Evolutionary conservation across 2,888 invertebrate species (phyloP).

Genomic region (Cordylochernes scorpioides): DNA sequence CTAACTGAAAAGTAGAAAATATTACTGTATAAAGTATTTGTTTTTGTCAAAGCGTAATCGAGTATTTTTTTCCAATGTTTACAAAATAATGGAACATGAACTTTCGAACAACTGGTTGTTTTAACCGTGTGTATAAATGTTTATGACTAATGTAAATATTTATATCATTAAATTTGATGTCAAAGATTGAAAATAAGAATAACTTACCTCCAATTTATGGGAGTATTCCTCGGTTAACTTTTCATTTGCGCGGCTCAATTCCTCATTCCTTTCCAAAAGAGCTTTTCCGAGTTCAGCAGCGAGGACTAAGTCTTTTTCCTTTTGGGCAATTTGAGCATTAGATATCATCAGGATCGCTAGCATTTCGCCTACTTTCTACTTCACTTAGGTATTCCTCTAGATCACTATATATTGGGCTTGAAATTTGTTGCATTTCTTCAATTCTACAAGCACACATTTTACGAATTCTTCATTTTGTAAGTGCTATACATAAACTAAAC

Average conservation of each 20-base stretch:
- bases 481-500: too few species aligned
- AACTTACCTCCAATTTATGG: conserved; percentile 56
- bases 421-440: conserved; percentile 11
- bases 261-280: conserved; percentile 67
- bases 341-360: conserved; percentile 6
- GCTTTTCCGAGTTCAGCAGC: conserved; percentile 86
- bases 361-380: conserved; percentile 9
- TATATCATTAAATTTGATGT: too few species aligned
- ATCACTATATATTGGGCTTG: conserved; percentile 8
- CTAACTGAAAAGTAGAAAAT: too few species aligned
- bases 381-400: conserved; percentile 10
- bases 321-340: conserved; percentile 38
- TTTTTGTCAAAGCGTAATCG: too few species aligned
- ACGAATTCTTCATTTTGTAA: too few species aligned
- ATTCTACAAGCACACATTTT: conserved; percentile 7
- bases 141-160: too few species aligned
- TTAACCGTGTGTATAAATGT: too few species aligned
- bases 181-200: too few species aligned
- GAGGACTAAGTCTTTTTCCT: conserved; percentile 63
- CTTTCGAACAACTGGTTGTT: too few species aligned
- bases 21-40: too few species aligned
- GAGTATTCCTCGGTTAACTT: conserved; percentile 57
- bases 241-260: conserved; percentile 59
- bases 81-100: too few species aligned
- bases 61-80: too few species aligned